A percentile compares a stretch with the other conserved stretches of the same genome.
These are phyloP conservation scores for Gisinianus flammeolus DNA, from an alignment of 2,888 invertebrate genomes.

Conservation along the genomic window DNA sequence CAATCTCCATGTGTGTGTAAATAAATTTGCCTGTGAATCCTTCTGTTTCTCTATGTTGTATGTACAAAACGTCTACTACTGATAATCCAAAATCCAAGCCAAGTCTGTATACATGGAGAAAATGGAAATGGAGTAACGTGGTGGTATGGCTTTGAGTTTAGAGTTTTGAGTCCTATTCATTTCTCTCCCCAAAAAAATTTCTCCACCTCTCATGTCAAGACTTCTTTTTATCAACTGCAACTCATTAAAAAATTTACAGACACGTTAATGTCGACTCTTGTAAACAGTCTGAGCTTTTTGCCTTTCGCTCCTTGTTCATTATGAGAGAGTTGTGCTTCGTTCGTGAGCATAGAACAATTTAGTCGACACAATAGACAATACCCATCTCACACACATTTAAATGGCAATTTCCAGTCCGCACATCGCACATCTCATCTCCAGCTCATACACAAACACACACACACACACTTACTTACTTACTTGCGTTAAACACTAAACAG, in stretches of 20 bases:
- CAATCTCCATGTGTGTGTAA: not conserved
- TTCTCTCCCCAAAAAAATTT: no score
- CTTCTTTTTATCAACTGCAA: slow-evolving; percentile 21
- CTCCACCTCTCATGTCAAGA: not conserved
- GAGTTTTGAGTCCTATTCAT: no score
- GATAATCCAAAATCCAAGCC: no score
- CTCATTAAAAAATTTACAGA: slow-evolving; percentile 32
- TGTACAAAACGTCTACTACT: no score
- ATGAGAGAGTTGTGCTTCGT: no score
- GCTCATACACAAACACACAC: slow-evolving; percentile 9
- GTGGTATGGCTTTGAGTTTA: no score
- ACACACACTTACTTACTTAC: not conserved
- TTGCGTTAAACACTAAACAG: no score
- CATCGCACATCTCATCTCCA: not conserved
- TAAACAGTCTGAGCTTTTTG: not conserved
- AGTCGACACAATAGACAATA: slow-evolving; percentile 2
- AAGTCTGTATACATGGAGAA: no score
- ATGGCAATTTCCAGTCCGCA: not conserved
- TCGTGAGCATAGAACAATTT: not conserved
- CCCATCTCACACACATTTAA: slow-evolving; percentile 33
- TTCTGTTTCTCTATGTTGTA: slow-evolving; percentile 1
- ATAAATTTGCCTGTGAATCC: not conserved
- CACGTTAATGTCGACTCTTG: slow-evolving; percentile 3
- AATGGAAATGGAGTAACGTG: no score
- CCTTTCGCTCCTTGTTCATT: not conserved